Evolutionary conservation across 2,113 vertebrate genomes (phyloP), one percentile per base, ranked within the genome.

Genomic region (Chamaetylas fuelleborni): DNA sequence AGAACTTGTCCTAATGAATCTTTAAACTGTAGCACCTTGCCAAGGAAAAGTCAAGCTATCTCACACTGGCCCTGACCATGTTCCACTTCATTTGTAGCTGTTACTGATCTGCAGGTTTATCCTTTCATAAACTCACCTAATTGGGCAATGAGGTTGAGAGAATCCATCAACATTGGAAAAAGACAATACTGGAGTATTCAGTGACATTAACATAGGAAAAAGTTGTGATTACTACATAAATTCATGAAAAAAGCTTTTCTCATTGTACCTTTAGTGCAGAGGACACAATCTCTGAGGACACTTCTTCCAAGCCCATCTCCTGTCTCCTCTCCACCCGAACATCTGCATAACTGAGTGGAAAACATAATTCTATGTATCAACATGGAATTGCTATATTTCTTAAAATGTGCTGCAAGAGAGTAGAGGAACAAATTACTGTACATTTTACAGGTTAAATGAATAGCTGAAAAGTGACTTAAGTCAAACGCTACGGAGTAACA

Each of bases 291-390:
- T 98, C 97, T 18, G 97, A 84, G 34, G 97, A 93, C 3, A 94
- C 95, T 67, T 98, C 98, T 95, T 98, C 97, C 96, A 98, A 93
- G 64, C 96, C 97, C 94, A 98, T 85, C 87, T 98, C 98, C 88
- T 98, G 98, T 84, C 97, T 98, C 74, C 98, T 98, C 67, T 98
- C 98, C 69, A 98, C 98, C 19, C 96, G 98, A 94, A 98, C 98
- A 80, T 98, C 98, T 40, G 98, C 98, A 14, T 98, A 98, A 96
- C 98, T 98, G 95, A 86, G 88, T 31, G 54, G 51, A 93, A 93
- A 96, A 77, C 15, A 36, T 16, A 66, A 73, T 34, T 86, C 60
- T 51, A 5, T 72, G 8, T 58, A 81, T 86, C 51, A 80, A 56
- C n/a, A 54, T 28, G 28, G 24, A 50, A 61, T 18, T 54, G 24